Evolutionary conservation across 2,888 invertebrate genomes (phyloP), one percentile per base, ranked within the genome.

Genomic region (Philonicus albiceps): DNA sequence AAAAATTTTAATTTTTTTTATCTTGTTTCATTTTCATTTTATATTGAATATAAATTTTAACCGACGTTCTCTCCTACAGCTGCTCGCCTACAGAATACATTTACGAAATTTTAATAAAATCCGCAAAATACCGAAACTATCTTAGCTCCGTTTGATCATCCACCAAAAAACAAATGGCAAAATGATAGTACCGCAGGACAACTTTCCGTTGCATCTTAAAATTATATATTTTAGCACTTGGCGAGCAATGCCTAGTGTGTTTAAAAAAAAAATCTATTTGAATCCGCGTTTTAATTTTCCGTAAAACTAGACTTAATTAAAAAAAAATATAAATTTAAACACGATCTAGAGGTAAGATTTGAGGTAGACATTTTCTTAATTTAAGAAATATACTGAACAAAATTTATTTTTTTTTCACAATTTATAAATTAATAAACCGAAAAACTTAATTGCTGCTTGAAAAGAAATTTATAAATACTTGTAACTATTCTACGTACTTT

Each of bases 201-300:
- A 27, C 73, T 73, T 64, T 84, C 49, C 73, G 84, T 84, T 73
- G 27, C 34, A 73, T 30, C n/a, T 55, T 86, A 37, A 64, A 73
- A 86, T 75, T 75, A 76, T 37, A 53, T 84, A 49, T n/a, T 88
- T 90, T 90, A 90, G 89, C 90, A 90, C 92, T 91, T 91, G 92
- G 92, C 92, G 92, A 92, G 92, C 92, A 92, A 92, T 92, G 92
- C 92, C 91, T 64, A 91, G 87, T 90, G 91, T 91, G 90, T 91
- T 89, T 87, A 89, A 90, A 89, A 86, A 78, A 87, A 40, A 43
- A 43, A 43, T 11, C 87, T 81, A 88, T 89, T 84, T 75, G 27
- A 74, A 81, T 90, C 89, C 92, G 92, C 92, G 92, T 90, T 91
- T 90, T 91, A 90, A 91, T 91, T 91, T 90, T 91, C 90, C 90